Evolutionary conservation across 2,797 vertebrate species (phyloP).

Genomic region (Chloroceryle inda): DNA sequence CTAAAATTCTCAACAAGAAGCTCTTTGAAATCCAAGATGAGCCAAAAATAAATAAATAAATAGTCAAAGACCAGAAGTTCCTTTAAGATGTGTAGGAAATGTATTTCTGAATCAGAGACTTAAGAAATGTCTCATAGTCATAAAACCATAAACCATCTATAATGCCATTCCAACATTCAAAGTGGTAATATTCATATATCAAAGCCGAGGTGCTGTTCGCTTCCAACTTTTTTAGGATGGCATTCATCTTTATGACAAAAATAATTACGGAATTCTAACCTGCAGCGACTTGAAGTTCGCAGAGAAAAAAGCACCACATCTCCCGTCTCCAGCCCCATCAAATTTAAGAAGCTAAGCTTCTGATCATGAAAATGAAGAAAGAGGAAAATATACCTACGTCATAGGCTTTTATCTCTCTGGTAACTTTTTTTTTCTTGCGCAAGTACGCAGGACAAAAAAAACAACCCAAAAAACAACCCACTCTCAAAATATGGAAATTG

Average conservation of each 20-base stretch:
- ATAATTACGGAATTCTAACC: slow-evolving; percentile 51
- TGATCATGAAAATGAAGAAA: not conserved
- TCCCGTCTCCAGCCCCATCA: not conserved
- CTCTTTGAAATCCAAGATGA: not conserved
- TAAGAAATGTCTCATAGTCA: slow-evolving; percentile 43
- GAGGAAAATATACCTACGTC: not conserved
- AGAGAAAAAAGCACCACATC: not conserved
- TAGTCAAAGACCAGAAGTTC: not conserved
- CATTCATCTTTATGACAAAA: slow-evolving; percentile 71
- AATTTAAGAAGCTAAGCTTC: not conserved
- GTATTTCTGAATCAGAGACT: slow-evolving; percentile 44
- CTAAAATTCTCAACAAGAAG: not conserved
- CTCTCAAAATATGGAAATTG: not conserved
- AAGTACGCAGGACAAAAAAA: not conserved
- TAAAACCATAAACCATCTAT: slow-evolving; percentile 58
- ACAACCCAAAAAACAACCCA: not conserved
- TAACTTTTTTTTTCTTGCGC: not conserved
- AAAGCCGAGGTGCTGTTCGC: not conserved
- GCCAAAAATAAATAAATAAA: not conserved
- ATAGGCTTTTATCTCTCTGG: not conserved
- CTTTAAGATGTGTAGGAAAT: slow-evolving; percentile 34
- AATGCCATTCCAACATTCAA: slow-evolving; percentile 46
- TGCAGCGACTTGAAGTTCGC: not conserved
- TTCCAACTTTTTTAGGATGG: slow-evolving; percentile 58
- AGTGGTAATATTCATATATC: slow-evolving; percentile 64